These are phyloP conservation scores for Protodeltote pygarga DNA, from an alignment of 2,888 invertebrate species.

Conservation along the genomic window DNA sequence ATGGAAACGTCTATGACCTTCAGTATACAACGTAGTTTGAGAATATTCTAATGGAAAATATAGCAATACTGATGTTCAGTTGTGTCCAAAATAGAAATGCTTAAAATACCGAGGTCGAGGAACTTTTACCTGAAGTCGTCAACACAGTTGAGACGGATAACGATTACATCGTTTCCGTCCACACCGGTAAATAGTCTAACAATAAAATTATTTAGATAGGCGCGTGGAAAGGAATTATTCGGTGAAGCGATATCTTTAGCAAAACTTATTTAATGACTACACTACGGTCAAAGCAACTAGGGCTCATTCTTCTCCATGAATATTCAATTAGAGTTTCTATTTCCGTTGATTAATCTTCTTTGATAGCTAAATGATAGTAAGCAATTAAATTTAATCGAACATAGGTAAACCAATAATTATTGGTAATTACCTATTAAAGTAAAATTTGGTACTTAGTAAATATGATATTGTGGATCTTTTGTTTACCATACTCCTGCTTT, in stretches of 20 bases:
- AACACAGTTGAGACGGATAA: not conserved
- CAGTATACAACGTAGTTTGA: constrained; percentile 12
- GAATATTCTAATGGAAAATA: constrained; percentile 21
- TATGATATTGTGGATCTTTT: too few relatives aligned
- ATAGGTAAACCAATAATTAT: too few relatives aligned
- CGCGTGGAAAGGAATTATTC: constrained; percentile 1
- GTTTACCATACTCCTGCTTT: constrained; percentile 30
- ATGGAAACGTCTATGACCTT: constrained; percentile 32
- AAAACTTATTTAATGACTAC: constrained; percentile 19
- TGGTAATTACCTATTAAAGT: too few relatives aligned
- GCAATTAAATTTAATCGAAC: constrained; percentile 19
- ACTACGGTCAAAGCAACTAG: constrained; percentile 3
- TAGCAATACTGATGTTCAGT: not conserved
- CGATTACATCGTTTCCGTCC: constrained; percentile 1
- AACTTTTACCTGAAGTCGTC: constrained; percentile 4
- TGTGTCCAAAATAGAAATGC: constrained; percentile 11
- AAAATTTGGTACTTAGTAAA: too few relatives aligned
- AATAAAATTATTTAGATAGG: constrained; percentile 8
- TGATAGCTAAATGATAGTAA: constrained; percentile 14
- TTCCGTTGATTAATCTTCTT: constrained; percentile 29
- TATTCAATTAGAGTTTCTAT: constrained; percentile 32
- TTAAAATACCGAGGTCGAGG: constrained; percentile 3
- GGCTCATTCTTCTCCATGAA: constrained; percentile 17
- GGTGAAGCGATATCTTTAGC: constrained; percentile 9
- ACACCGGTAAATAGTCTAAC: constrained; percentile 1